A percentile compares a stretch with the other conserved stretches of the same genome.
Evolutionary conservation across 2,113 vertebrate genomes (phyloP).

Genomic region (Halcyon malimbica): DNA sequence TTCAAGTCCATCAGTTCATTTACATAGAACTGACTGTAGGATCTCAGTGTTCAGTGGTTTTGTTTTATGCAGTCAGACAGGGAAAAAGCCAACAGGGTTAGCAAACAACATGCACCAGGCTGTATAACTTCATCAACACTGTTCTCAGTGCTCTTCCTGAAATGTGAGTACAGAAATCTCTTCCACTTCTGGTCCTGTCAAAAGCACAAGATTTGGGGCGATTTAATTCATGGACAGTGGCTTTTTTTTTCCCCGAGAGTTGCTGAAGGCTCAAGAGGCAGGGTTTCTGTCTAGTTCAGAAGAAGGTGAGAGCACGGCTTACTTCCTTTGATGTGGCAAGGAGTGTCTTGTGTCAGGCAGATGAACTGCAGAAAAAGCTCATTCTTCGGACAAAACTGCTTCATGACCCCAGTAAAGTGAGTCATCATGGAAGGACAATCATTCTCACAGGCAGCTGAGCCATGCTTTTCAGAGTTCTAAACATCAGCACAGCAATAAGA

Average conservation of each 20-base stretch:
- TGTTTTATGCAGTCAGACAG: neutral
- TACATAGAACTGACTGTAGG: neutral
- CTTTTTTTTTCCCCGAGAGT: neutral
- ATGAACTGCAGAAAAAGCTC: neutral
- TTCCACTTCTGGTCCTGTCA: neutral
- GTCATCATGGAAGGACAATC: neutral
- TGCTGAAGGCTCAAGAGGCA: neutral
- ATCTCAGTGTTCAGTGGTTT: neutral
- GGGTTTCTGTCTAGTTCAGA: neutral
- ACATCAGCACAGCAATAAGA: neutral
- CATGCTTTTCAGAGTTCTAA: neutral
- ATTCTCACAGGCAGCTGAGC: neutral
- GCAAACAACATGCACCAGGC: neutral
- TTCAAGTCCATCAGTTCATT: neutral
- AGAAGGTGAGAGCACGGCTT: neutral
- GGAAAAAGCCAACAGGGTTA: neutral
- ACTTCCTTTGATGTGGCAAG: neutral
- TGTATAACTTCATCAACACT: neutral
- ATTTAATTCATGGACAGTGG: neutral
- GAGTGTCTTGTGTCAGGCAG: neutral
- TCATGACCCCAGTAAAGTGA: neutral
- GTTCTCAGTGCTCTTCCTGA: neutral
- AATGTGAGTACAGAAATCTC: neutral
- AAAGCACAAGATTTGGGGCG: neutral
- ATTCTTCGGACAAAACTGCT: neutral